These are phyloP conservation scores for Falco rusticolus DNA, from an alignment of 2,797 vertebrate species.

Conservation along the genomic window DNA sequence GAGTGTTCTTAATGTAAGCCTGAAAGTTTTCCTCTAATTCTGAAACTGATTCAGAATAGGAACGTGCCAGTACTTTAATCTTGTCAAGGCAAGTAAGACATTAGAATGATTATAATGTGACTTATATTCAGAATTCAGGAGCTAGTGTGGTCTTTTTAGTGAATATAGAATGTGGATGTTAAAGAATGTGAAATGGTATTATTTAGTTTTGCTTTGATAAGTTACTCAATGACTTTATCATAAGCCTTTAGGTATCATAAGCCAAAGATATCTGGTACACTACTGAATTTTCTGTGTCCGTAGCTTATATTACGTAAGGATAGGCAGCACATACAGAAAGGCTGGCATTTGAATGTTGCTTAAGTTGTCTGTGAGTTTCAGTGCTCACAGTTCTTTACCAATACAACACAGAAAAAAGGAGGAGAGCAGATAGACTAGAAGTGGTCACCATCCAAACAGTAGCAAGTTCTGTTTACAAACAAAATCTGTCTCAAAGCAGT, in stretches of 20 bases:
- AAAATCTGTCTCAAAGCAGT: slow-evolving; percentile 21
- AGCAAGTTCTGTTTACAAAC: slow-evolving; percentile 43
- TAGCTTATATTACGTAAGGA: neutral
- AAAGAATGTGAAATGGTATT: neutral
- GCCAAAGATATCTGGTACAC: neutral
- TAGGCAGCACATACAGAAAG: neutral
- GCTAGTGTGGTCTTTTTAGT: neutral
- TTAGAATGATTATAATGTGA: neutral
- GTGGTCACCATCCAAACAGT: neutral
- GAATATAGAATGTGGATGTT: neutral
- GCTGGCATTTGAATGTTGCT: neutral
- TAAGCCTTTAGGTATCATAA: neutral
- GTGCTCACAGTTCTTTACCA: neutral
- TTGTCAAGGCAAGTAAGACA: neutral
- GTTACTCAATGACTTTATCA: neutral
- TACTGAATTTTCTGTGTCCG: neutral
- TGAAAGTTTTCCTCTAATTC: neutral
- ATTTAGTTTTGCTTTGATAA: neutral
- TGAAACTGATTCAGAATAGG: neutral
- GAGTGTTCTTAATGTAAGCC: neutral
- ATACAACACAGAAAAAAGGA: neutral
- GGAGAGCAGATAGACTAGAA: neutral
- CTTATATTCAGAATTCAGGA: neutral
- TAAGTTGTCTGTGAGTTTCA: neutral
- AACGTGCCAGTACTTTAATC: neutral